phyloP scores from a whole-genome alignment of 2,888 invertebrate species.

The Eugnorisma glareosa region DNA sequence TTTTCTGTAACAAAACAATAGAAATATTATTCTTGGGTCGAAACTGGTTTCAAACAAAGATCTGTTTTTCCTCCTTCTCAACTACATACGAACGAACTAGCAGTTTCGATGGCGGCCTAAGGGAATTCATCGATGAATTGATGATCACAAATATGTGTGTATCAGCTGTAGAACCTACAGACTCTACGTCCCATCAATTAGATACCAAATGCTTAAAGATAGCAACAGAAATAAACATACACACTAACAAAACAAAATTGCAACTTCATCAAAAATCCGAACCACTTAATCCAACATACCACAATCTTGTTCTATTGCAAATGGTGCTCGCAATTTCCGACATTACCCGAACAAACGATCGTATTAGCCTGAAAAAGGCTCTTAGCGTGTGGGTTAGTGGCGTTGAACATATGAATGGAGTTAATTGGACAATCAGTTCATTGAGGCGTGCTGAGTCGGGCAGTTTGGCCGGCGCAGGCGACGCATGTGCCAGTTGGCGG shows the following conservation, averaged over 20 bases:
- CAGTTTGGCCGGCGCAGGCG: constrained; percentile 82
- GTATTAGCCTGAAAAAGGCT: constrained; percentile 80
- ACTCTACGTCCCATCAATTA: background rate
- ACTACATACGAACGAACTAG: no score
- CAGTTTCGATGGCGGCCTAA: no score
- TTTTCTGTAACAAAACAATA: background rate
- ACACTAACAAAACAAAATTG: constrained; percentile 18
- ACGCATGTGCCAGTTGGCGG: constrained; percentile 86
- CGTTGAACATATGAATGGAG: constrained; percentile 85
- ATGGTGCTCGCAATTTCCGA: constrained; percentile 74
- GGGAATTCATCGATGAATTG: background rate
- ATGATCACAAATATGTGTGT: background rate
- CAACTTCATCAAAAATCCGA: constrained; percentile 33
- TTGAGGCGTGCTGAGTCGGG: constrained; percentile 83
- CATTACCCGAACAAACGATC: constrained; percentile 75
- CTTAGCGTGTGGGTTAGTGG: constrained; percentile 77
- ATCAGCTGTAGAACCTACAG: background rate
- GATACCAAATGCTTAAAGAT: no score
- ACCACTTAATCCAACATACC: constrained; percentile 51
- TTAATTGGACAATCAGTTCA: constrained; percentile 87
- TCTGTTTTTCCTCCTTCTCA: no score
- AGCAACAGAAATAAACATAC: background rate
- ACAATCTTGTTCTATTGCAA: constrained; percentile 51
- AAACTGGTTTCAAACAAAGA: no score
- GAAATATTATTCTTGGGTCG: no score